phyloP scores from a whole-genome alignment of 2,113 vertebrate genomes.

The Taurulus bubalis region DNA sequence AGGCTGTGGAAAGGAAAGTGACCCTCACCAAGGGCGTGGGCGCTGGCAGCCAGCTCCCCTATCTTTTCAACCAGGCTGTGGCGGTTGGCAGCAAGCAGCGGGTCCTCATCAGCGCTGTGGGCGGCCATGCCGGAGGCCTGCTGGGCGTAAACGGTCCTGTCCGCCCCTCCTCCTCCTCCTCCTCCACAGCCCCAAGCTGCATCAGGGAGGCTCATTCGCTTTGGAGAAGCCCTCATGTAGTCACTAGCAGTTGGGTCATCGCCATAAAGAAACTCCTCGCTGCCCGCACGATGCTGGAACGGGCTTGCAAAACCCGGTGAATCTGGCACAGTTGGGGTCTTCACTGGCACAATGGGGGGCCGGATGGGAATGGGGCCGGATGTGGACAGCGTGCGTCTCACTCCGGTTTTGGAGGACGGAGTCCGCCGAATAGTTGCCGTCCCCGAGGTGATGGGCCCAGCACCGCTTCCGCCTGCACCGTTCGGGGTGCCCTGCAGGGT shows the following conservation, averaged over 20 bases:
- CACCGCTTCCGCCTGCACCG: slow-evolving; percentile 68
- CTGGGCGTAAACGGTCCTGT: slow-evolving; percentile 81
- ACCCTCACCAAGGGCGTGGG: slow-evolving; percentile 93
- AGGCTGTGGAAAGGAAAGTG: slow-evolving; percentile 91
- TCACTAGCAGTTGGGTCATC: slow-evolving; percentile 85
- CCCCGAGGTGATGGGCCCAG: slow-evolving; percentile 85
- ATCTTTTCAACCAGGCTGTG: slow-evolving; percentile 99
- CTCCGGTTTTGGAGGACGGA: slow-evolving; percentile 93
- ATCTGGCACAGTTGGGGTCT: slow-evolving; percentile 94
- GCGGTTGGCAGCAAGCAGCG: slow-evolving; percentile 92
- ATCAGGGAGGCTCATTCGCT: slow-evolving; percentile 93
- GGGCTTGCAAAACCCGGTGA: slow-evolving; percentile 85
- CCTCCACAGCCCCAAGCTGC: slow-evolving; percentile 85
- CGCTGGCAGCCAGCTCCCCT: slow-evolving; percentile 94
- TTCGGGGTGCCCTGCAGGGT: slow-evolving; percentile 76
- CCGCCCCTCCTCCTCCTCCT: slow-evolving; percentile 59
- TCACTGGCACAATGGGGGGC: slow-evolving; percentile 94
- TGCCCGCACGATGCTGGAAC: slow-evolving; percentile 81
- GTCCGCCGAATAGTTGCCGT: slow-evolving; percentile 97
- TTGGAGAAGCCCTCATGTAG: slow-evolving; percentile 90
- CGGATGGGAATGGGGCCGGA: slow-evolving; percentile 95
- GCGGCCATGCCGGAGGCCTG: slow-evolving; percentile 71
- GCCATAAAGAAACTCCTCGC: slow-evolving; percentile 89
- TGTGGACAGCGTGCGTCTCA: slow-evolving; percentile 93
- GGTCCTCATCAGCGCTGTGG: slow-evolving; percentile 85